phyloP scores from a whole-genome alignment of 2,888 invertebrate genomes.

The Periphyllus acericola region DNA sequence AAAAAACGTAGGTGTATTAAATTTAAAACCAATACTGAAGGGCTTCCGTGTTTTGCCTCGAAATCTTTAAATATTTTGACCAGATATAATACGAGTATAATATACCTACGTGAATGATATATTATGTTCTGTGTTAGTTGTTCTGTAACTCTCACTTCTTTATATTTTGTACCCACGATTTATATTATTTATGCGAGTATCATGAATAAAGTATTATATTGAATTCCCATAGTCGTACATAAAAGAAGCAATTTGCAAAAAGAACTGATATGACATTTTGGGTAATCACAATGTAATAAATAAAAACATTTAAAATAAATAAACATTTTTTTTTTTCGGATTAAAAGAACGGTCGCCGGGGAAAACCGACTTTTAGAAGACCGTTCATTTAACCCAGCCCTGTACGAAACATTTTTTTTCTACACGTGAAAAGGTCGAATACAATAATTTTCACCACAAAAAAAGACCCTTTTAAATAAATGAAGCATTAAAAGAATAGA shows the following conservation, averaged over 20 bases:
- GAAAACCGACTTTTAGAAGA: neutral
- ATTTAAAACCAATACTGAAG: neutral
- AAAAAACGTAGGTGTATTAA: neutral
- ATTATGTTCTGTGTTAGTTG: no score
- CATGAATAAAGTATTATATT: neutral
- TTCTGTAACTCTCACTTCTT: no score
- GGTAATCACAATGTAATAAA: neutral
- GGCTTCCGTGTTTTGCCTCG: no score
- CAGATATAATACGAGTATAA: no score
- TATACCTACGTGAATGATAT: no score
- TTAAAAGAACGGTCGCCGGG: neutral
- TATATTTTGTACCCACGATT: neutral
- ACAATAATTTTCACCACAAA: neutral
- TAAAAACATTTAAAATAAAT: constrained; percentile 3
- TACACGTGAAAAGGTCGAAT: neutral
- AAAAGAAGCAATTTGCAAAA: neutral
- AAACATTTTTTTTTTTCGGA: neutral
- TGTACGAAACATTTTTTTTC: neutral
- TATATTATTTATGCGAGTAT: neutral
- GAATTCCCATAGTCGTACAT: no score
- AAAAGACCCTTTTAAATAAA: neutral
- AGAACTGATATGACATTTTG: neutral
- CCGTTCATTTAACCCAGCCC: neutral
- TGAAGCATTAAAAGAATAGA: neutral
- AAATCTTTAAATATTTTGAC: no score